Percentiles rank a stretch among this genome's conserved stretches.
phyloP scores from a whole-genome alignment of 2,797 vertebrate genomes.

The Myiotriccus ornatus region DNA sequence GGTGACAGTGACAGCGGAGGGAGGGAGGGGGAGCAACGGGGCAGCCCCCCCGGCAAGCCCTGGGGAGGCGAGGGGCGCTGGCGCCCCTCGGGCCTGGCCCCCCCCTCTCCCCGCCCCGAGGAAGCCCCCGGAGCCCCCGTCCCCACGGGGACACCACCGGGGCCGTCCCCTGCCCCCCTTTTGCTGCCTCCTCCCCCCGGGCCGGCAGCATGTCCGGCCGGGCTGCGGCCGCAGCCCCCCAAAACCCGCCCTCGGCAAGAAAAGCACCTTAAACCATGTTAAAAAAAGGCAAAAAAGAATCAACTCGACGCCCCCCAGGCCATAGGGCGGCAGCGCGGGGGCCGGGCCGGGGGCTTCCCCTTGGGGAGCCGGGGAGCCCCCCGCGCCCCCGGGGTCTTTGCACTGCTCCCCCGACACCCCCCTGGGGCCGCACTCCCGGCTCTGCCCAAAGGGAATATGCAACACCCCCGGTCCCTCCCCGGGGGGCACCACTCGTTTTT shows the following conservation, averaged over 20 bases:
- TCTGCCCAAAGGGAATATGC: constrained; percentile 60
- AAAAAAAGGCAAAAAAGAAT: not conserved
- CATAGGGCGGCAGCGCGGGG: not conserved
- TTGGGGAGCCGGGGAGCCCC: not conserved
- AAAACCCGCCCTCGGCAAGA: constrained; percentile 7
- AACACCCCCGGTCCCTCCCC: not conserved
- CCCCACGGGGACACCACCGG: not conserved
- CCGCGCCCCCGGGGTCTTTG: constrained; percentile 68
- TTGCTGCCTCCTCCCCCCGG: not conserved
- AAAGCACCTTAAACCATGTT: constrained; percentile 41
- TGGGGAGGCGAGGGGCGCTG: not conserved
- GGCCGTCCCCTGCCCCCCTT: not conserved
- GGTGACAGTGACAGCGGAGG: not conserved
- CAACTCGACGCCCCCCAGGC: not conserved
- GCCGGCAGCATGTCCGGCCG: not conserved
- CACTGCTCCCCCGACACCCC: constrained; percentile 66
- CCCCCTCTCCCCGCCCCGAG: not conserved
- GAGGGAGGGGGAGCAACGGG: not conserved
- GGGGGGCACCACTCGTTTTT: not conserved
- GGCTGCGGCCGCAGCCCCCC: not conserved
- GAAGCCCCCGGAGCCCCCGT: not conserved
- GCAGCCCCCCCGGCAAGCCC: not conserved
- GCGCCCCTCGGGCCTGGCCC: not conserved
- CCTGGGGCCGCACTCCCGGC: not conserved
- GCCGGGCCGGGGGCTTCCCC: not conserved